Base-by-base conservation (phyloP, 30 jellyfish, hydroid and myxozoan genomes). In the Aurelia sp. region DNA sequence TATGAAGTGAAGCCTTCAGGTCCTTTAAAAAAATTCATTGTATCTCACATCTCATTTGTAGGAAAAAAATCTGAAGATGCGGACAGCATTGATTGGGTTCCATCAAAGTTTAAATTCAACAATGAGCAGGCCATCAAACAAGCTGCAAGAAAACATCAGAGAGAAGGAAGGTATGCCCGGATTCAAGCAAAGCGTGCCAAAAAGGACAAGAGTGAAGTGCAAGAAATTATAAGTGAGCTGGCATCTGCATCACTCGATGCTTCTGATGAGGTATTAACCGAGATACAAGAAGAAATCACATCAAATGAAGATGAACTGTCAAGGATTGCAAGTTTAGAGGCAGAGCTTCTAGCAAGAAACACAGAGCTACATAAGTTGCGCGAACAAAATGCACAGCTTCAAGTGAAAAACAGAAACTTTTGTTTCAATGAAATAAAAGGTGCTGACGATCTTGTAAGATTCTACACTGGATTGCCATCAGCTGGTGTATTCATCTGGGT, bases 31-130 rank as follows among this genome's bases (percentile, higher is more conserved):
- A 3, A 69, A 15, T 12, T 22, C 22, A 19, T 12, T 13, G 20
- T 57, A 57, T 13, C 19, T n/a, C n/a, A 16, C 33, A 0, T 27
- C 33, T 27, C 50, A 5, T 55, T 6, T 4, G 4, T 33, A 74
- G 86, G 86, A 10, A 74, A 74, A 58, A 74, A 57, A 58, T 74
- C 86, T 12, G 73, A 74, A 17, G 86, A 52, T 57, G 59, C 73
- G 1, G 57, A 57, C 27, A 58, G 3, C 57, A 58, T 74, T 55
- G 74, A 74, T 13, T 74, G 86, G 74, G 73, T 74, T 20, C 73
- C 86, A 2, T 50, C 86, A 74, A 74, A 74, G 57, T 74, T 74
- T 57, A 52, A 57, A n/a, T 57, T 35, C 66, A 74, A 74, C 57
- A 73, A 41, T 37, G 62, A 71, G 58, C 31, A 18, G 31, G 82